Evolutionary conservation across 2,797 vertebrate species (phyloP), one percentile per base, ranked within the genome.

Genomic region (Pseudochirops corinnae): DNA sequence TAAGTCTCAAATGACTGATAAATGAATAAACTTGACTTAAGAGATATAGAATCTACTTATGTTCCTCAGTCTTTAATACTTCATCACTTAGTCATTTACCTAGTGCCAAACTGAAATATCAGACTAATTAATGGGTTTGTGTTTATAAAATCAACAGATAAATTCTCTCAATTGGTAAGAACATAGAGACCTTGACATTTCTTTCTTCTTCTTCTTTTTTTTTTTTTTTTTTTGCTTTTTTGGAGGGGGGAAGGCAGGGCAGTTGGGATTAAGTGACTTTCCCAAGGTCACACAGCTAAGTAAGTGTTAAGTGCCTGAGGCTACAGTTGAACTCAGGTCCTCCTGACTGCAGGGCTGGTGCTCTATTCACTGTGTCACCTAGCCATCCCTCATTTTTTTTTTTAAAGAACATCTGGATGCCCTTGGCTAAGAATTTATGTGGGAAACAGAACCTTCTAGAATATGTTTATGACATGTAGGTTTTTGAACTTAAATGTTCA

Each of bases 321-420:
- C 52, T 52, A 3, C 52, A 52, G 4, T 52, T 52, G 52, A 52
- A 52, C 52, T 52, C 52, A 52, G 52, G 52, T 4, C 5, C 52
- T 52, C 52, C 5, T 52, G 4, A 52, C 52, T 52, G 1, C 52
- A 52, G 52, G 52, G 5, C 52, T 6, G 5, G 52, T 52, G 52
- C 52, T 52, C 52, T 52, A 52, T 52, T 52, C 52, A 52, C 52
- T 52, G 52, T 52, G 52, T 52, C 52, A 52, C 52, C 52, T 52
- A 52, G 52, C 52, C 52, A 52, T 6, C 52, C 52, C 52, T 52
- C 52, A 52, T 52, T 52, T 52, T 52, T 52, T 14, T 33, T 94
- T 96, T 96, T 50, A 97, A 96, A 39, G 92, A 96, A 90, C 67
- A 95, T 94, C 91, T 94, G 93, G 53, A 24, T 95, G 62, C 94